phyloP scores from a whole-genome alignment of 2,797 vertebrate genomes.

The Phoxinus dragarum region DNA sequence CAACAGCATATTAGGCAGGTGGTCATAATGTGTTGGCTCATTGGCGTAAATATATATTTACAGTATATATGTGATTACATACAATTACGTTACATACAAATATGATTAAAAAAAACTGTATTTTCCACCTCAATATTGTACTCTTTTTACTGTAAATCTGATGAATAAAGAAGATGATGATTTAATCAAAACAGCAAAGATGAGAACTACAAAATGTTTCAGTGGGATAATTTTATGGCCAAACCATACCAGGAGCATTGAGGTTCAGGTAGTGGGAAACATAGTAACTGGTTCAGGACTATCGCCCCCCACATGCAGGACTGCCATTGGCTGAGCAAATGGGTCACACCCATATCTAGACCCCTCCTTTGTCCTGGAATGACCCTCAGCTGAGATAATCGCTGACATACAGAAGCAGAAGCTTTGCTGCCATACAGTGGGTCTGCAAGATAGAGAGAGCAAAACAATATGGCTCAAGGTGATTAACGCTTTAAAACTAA shows the following conservation, averaged over 20 bases:
- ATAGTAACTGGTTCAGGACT: constrained; percentile 89
- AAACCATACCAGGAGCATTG: constrained; percentile 81
- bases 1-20: no score
- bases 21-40: not conserved
- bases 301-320: constrained; percentile 89
- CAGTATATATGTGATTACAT: no score
- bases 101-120: not conserved
- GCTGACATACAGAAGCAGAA: constrained; percentile 61
- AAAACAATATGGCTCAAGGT: not conserved
- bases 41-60: not conserved
- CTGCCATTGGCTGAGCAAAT: constrained; percentile 94
- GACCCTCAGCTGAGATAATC: constrained; percentile 67
- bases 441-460: constrained; percentile 56
- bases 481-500: not conserved
- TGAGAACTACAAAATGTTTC: not conserved
- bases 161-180: not conserved
- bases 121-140: no score
- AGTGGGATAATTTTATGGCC: not conserved
- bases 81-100: not conserved
- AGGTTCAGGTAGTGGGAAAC: constrained; percentile 83
- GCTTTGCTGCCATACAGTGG: constrained; percentile 63
- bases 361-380: constrained; percentile 66
- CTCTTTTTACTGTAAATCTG: not conserved
- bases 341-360: constrained; percentile 82
- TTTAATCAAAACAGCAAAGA: not conserved